Conservation (phyloP, 2,797 vertebrate genomes). For the Hippoglossus hippoglossus region DNA sequence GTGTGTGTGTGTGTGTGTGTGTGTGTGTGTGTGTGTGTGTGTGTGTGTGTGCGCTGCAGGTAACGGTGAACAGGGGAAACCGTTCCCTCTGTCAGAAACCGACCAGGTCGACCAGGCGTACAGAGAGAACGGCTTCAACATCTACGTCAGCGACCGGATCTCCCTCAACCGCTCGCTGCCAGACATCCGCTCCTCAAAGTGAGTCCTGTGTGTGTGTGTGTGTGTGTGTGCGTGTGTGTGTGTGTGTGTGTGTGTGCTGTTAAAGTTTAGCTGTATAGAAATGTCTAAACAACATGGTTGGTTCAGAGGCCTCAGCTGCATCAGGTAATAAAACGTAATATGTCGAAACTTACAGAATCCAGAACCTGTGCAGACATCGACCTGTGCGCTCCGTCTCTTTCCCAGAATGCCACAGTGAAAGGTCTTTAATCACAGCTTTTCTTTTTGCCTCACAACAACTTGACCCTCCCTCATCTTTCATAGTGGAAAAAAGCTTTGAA, state of each 20-base stretch:
- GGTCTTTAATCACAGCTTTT: no score
- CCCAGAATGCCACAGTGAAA: no score
- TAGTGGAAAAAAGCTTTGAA: no score
- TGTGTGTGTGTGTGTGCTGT: background rate
- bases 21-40: background rate
- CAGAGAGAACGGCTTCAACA: conserved; percentile 98
- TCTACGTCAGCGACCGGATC: conserved; percentile 96
- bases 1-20: background rate
- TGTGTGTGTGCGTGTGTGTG: background rate
- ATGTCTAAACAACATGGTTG: no score
- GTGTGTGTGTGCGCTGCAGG: conserved; percentile 74
- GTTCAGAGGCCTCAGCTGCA: no score
- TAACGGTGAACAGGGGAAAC: conserved; percentile 92
- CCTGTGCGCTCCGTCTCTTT: no score
- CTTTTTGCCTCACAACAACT: no score
- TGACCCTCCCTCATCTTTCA: no score
- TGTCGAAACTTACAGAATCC: no score
- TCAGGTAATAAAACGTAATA: no score
- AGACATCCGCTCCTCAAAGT: conserved; percentile 96
- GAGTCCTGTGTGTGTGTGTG: conserved; percentile 70
- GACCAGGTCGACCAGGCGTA: conserved; percentile 95
- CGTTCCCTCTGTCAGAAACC: conserved; percentile 90
- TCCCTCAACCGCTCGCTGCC: conserved; percentile 95
- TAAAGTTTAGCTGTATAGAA: no score
- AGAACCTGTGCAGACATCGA: no score